Percentiles rank a stretch among this genome's conserved stretches.
Evolutionary conservation across 2,888 invertebrate genomes (phyloP).

Genomic region (Holacanthella duospinosa): DNA sequence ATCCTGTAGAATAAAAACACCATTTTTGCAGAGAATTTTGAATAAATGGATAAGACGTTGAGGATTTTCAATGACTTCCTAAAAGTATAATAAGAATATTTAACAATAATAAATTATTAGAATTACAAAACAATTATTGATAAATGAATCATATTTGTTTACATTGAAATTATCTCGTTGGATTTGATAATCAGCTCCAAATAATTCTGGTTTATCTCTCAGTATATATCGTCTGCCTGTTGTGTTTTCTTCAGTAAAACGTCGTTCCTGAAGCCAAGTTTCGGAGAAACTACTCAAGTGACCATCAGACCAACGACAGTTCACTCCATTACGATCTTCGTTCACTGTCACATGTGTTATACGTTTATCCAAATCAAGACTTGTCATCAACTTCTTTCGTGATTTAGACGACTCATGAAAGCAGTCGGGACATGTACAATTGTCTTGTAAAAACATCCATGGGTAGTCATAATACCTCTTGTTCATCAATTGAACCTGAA

Average conservation of each 20-base stretch:
- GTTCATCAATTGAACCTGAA: slow-evolving; percentile 26
- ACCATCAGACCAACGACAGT: slow-evolving; percentile 53
- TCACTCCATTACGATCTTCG: slow-evolving; percentile 40
- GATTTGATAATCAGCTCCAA: slow-evolving; percentile 15
- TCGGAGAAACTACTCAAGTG: slow-evolving; percentile 50
- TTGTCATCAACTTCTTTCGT: slow-evolving; percentile 42
- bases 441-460: slow-evolving; percentile 60
- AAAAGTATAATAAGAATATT: no score
- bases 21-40: slow-evolving; percentile 51
- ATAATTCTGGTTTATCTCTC: slow-evolving; percentile 23
- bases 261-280: slow-evolving; percentile 53
- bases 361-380: slow-evolving; percentile 22
- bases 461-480: slow-evolving; percentile 51
- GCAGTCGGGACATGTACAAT: slow-evolving; percentile 57
- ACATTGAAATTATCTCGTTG: slow-evolving; percentile 18
- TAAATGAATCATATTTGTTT: slow-evolving; percentile 9
- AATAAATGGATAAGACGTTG: slow-evolving; percentile 49
- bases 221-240: slow-evolving; percentile 7
- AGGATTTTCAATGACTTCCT: slow-evolving; percentile 44
- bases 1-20: slow-evolving; percentile 54
- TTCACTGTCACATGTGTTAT: slow-evolving; percentile 10
- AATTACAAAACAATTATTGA: no score
- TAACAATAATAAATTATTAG: slow-evolving; percentile 4
- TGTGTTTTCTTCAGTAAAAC: slow-evolving; percentile 44
- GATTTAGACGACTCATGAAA: slow-evolving; percentile 54